phyloP scores from a whole-genome alignment of 2,113 vertebrate species.

The Machaerirhynchus nigripectus region DNA sequence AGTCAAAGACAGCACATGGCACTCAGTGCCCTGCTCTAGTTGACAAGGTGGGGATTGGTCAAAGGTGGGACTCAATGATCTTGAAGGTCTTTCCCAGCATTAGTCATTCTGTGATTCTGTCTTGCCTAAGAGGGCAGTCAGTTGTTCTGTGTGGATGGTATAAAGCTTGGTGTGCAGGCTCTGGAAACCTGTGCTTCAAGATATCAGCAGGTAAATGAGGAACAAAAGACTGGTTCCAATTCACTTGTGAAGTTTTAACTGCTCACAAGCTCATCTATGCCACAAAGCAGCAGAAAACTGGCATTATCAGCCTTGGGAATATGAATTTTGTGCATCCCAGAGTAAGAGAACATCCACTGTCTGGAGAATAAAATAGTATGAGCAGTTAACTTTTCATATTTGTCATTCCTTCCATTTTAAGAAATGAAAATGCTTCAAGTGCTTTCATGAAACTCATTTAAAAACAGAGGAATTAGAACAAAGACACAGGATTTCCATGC shows the following conservation, averaged over 20 bases:
- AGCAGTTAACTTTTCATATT: neutral
- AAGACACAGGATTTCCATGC: neutral
- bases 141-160: neutral
- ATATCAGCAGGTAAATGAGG: neutral
- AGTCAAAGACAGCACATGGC: neutral
- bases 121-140: neutral
- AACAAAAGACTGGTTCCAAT: neutral
- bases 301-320: neutral
- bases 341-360: neutral
- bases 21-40: neutral
- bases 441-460: neutral
- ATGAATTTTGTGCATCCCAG: neutral
- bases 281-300: neutral
- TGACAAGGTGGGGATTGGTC: neutral
- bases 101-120: neutral
- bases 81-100: neutral
- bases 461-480: neutral
- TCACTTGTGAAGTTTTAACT: neutral
- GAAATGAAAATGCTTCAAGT: neutral
- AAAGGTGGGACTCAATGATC: neutral
- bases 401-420: neutral
- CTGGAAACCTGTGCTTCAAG: neutral
- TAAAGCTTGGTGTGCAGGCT: neutral
- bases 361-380: neutral
- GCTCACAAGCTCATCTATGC: neutral